A percentile compares a stretch with the other conserved stretches of the same genome.
These are phyloP conservation scores for Nycticryphes semicollaris DNA, from an alignment of 2,113 vertebrate species.

Conservation along the genomic window DNA sequence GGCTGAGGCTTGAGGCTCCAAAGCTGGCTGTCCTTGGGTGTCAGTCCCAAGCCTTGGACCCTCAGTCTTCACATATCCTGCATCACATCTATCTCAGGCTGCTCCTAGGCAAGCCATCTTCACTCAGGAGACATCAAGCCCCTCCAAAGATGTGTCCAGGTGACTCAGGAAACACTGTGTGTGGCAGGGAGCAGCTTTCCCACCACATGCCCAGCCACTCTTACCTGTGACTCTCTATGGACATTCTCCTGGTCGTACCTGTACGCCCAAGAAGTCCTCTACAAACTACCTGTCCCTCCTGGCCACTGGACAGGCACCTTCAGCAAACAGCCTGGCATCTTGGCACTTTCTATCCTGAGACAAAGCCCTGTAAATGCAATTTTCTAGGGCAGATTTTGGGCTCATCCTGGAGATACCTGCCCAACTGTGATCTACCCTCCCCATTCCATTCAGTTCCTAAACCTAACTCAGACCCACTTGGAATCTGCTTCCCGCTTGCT, in stretches of 20 bases:
- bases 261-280: not conserved
- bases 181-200: not conserved
- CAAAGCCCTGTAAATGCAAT: not conserved
- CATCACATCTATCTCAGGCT: fast-evolving
- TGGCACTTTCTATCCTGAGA: not conserved
- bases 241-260: not conserved
- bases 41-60: not conserved
- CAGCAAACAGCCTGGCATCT: not conserved
- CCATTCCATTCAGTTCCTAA: not conserved
- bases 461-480: not conserved
- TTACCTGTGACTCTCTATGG: not conserved
- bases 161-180: not conserved
- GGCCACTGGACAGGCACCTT: not conserved
- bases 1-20: not conserved
- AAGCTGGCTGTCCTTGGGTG: not conserved
- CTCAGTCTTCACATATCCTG: not conserved
- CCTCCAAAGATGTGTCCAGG: not conserved
- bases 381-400: not conserved
- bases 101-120: not conserved
- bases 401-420: not conserved
- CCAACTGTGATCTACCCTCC: not conserved
- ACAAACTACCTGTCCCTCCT: not conserved
- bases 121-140: not conserved
- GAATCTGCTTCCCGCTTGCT: not conserved
- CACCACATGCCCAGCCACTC: not conserved